Conservation (phyloP, 2,113 vertebrate genomes). For the Mus spicilegus region DNA sequence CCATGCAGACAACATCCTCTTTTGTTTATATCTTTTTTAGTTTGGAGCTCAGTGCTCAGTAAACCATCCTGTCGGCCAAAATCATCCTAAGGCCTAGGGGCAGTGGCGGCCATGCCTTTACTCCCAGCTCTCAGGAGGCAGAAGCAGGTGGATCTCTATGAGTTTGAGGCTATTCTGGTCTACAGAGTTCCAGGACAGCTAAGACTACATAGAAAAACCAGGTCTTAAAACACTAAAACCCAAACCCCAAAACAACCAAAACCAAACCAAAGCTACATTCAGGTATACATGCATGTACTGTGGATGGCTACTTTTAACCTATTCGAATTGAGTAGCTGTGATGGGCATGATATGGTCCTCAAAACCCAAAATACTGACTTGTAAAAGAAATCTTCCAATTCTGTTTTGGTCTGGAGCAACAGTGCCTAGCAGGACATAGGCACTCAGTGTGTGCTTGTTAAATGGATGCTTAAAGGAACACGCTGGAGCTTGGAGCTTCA, state of each 20-base stretch:
- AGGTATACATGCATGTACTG: too few species aligned
- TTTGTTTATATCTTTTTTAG: background rate
- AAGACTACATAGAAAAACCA: background rate
- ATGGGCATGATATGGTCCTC: background rate
- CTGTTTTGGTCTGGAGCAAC: background rate
- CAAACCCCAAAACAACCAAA: background rate
- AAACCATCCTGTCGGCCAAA: background rate
- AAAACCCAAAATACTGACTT: background rate
- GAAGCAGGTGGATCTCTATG: background rate
- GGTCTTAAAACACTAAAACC: background rate
- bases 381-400: background rate
- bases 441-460: background rate
- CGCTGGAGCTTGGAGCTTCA: background rate
- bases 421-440: background rate
- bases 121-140: background rate
- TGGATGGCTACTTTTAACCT: background rate
- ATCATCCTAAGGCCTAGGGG: background rate
- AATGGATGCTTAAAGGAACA: background rate
- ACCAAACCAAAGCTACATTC: background rate
- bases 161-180: background rate
- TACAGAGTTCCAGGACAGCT: background rate
- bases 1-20: background rate
- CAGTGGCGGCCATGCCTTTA: background rate
- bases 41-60: background rate
- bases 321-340: background rate